Conservation (phyloP, 1,140 invertebrate species). For the Papilio polytes region DNA sequence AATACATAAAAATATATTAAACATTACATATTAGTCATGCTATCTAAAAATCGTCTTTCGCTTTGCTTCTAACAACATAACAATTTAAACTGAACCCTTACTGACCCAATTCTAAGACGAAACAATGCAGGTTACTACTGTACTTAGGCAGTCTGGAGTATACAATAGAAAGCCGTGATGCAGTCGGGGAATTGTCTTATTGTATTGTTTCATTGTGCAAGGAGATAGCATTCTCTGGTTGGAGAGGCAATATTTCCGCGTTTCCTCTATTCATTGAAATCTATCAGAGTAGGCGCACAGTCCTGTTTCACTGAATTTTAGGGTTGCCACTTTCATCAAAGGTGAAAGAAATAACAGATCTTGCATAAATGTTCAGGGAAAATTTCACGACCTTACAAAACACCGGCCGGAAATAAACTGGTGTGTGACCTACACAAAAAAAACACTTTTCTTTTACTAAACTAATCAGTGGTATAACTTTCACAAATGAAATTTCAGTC, state of each 20-base stretch:
- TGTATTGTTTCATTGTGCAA: slow-evolving; percentile 51
- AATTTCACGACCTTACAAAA: background rate
- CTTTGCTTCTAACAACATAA: background rate
- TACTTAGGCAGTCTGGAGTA: background rate
- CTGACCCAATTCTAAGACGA: background rate
- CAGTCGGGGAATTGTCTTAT: slow-evolving; percentile 42
- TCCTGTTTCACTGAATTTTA: slow-evolving; percentile 50
- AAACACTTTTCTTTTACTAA: background rate
- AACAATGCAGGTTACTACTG: slow-evolving; percentile 26
- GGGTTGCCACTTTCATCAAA: background rate
- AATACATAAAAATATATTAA: background rate
- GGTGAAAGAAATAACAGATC: background rate
- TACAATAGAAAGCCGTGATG: slow-evolving; percentile 36
- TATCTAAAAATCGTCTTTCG: background rate
- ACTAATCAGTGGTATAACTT: background rate
- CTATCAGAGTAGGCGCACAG: slow-evolving; percentile 47
- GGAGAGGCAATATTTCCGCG: slow-evolving; percentile 62
- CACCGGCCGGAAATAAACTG: background rate
- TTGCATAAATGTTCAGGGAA: no score
- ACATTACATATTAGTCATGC: background rate
- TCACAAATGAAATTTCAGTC: background rate
- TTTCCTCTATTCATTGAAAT: slow-evolving; percentile 54
- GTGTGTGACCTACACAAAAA: background rate
- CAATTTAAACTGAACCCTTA: background rate
- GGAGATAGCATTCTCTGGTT: slow-evolving; percentile 50